Evolutionary conservation across 2,888 invertebrate species (phyloP), one percentile per base, ranked within the genome.

Genomic region (Mactromeris polynyma): DNA sequence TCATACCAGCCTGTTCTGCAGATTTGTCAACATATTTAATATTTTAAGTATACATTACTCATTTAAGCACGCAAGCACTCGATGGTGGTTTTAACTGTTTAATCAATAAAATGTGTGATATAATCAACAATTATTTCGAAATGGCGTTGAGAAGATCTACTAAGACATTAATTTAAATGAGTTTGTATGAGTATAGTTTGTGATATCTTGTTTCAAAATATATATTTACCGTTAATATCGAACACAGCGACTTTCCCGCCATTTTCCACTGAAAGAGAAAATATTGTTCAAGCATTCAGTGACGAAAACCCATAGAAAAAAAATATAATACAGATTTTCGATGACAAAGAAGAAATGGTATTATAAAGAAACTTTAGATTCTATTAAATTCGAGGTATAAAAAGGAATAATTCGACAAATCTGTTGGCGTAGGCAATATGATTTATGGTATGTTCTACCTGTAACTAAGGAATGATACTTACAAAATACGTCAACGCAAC

Each of bases 231-330:
- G 31, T 89, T 78, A 0, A 89, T 84, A 58, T 89, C 89, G 21
- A 89, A 69, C 14, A 87, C 85, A 21, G 82, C 87, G n/a, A 89
- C 84, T 69, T 82, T 89, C 19, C 82, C 87, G 4, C 89, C 89
- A 11, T 89, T 64, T 58, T 89, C 85, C n/a, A 87, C 89, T 89
- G 85, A 14, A 84, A 89, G 26, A 26, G 78, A 51, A 51, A 73
- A 79, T 21, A 64, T 14, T 42, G 51, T 79, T 58, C 33, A 36
- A 21, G 21, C 58, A 38, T 42, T 42, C 4, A 42, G 42, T n/a
- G n/a, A 11, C 42, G 4, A 42, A 42, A 42, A 42, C 42, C 38
- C 33, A 36, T 26, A n/a, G 36, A 38, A 7, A 7, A 42, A 42
- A 11, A 11, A 4, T 42, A 42, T 7, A 42, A 42, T 11, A 42